These are phyloP conservation scores for Aphrophora alni DNA, from an alignment of 2,888 invertebrate species.

Conservation along the genomic window DNA sequence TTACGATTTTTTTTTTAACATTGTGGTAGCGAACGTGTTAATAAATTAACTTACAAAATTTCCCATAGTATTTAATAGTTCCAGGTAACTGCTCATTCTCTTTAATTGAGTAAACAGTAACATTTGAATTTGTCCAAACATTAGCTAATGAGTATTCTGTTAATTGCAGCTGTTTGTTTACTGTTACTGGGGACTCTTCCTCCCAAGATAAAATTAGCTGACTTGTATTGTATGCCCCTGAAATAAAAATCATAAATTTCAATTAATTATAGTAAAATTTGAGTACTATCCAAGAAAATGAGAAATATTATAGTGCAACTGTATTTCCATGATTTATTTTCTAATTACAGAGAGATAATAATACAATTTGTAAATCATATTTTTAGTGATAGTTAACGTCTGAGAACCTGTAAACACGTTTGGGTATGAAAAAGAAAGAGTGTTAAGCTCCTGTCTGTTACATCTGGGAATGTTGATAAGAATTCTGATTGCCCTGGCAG, in stretches of 20 bases:
- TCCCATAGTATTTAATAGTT: slow-evolving; percentile 62
- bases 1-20: no score
- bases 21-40: no score
- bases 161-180: slow-evolving; percentile 77
- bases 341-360: no score
- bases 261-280: neutral
- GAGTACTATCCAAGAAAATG: neutral
- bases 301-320: no score
- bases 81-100: slow-evolving; percentile 28
- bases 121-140: slow-evolving; percentile 73
- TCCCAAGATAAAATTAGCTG: slow-evolving; percentile 80
- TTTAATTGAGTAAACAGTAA: slow-evolving; percentile 60
- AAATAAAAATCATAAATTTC: slow-evolving; percentile 53
- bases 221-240: slow-evolving; percentile 83
- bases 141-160: slow-evolving; percentile 79
- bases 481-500: no score
- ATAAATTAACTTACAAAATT: slow-evolving; percentile 64
- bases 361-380: no score
- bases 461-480: no score
- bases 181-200: slow-evolving; percentile 71
- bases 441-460: no score
- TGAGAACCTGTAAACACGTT: no score
- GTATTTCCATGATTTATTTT: no score
- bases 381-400: no score
- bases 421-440: no score